Base-by-base conservation (phyloP, 2,113 vertebrate species). In the Isichthys henryi region DNA sequence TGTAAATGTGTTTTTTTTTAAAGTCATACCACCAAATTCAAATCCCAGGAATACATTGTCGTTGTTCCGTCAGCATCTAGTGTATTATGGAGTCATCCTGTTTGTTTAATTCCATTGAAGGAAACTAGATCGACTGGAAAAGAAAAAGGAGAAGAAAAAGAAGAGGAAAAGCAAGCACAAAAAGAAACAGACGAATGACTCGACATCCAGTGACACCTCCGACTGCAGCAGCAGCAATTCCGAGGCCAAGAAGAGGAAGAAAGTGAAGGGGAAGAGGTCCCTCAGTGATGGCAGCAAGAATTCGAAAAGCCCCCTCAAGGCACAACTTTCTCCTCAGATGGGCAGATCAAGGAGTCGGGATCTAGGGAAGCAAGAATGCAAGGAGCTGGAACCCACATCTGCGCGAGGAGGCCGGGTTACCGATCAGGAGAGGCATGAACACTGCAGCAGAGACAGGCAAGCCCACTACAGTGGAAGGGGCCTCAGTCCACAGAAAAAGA, bases 51-150 rank as follows among this genome's bases (percentile, higher is more conserved):
- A 19, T 39, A 23, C 17, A 45, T 45, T 9, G 6, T 82, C 5
- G 2, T 39, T 45, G 15, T 7, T 82, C 77, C 1, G 4, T n/a
- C 21, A 48, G 19, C 1, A 11, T 84, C 39, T 82, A 84, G 45
- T 84, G n/a, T 21, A n/a, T 48, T 88, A 50, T 66, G 53, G 39
- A 62, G 3, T 4, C 2, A 35, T 45, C 9, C 31, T 46, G 58
- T 85, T 90, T 66, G 89, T 92, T 89, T 84, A 45, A 48, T 84
- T 48, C 43, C 74, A 39, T 43, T 74, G 58, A 88, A 99, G 98
- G 95, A 99, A 99, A 94, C 95, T 99, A 35, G 98, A 99, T 93
- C 97, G 96, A 82, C 96, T 99, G 48, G 98, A 99, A 90, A 98
- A 99, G 94, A 96, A 98, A 91, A 97, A 97, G 92, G 95, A 98